phyloP scores from a whole-genome alignment of 2,797 vertebrate species.

The Mycteria americana region DNA sequence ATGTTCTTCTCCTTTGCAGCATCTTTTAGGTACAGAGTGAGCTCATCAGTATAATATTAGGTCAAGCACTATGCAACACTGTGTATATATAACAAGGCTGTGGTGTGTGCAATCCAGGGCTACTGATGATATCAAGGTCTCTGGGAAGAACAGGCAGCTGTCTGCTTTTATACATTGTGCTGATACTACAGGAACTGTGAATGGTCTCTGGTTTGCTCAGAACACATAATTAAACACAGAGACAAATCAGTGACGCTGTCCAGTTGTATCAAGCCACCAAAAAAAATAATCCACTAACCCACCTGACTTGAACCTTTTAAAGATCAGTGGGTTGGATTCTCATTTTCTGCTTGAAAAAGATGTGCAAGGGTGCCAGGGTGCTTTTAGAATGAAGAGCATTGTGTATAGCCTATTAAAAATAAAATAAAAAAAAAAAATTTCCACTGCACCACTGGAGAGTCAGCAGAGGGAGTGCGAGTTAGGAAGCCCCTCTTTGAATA shows the following conservation, averaged over 20 bases:
- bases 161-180: slow-evolving; percentile 43
- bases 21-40: slow-evolving; percentile 22
- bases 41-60: slow-evolving; percentile 32
- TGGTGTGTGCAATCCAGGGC: slow-evolving; percentile 24
- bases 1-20: neutral
- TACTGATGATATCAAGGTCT: slow-evolving; percentile 53
- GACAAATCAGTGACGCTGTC: neutral
- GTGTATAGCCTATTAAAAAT: neutral
- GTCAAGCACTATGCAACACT: slow-evolving; percentile 28
- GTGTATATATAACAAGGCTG: neutral
- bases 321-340: neutral
- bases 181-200: slow-evolving; percentile 40
- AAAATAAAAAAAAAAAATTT: neutral
- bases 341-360: neutral
- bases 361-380: neutral
- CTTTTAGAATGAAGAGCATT: neutral
- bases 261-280: neutral
- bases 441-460: slow-evolving; percentile 14
- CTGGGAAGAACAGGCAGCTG: slow-evolving; percentile 42
- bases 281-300: neutral
- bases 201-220: slow-evolving; percentile 17
- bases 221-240: slow-evolving; percentile 14
- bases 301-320: neutral
- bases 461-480: slow-evolving; percentile 58
- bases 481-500: slow-evolving; percentile 42